Evolutionary conservation across 2,888 invertebrate species (phyloP).

Genomic region (Mystacides longicornis): DNA sequence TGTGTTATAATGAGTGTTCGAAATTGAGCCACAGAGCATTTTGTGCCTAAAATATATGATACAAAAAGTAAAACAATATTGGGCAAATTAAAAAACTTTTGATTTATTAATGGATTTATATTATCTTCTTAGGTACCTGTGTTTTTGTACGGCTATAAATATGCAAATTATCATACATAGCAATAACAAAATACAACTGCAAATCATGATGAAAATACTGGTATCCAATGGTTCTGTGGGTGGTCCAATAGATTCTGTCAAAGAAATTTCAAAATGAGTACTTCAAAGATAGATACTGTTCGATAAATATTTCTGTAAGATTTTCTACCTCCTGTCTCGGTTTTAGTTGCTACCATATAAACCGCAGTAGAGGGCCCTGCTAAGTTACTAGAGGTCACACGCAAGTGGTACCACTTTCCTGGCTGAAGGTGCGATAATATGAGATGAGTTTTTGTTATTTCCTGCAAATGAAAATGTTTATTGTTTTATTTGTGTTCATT

Average conservation of each 20-base stretch:
- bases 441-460: slow-evolving; percentile 38
- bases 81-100: too few relatives aligned
- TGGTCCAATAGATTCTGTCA: slow-evolving; percentile 43
- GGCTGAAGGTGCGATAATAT: slow-evolving; percentile 45
- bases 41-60: slow-evolving; percentile 24
- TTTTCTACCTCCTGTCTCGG: slow-evolving; percentile 40
- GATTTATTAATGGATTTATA: too few relatives aligned
- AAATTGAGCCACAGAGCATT: slow-evolving; percentile 20
- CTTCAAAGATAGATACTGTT: neutral
- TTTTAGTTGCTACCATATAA: slow-evolving; percentile 50
- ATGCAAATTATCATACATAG: slow-evolving; percentile 41
- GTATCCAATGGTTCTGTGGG: slow-evolving; percentile 42
- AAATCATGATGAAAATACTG: slow-evolving; percentile 44
- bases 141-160: slow-evolving; percentile 41
- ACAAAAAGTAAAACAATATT: too few relatives aligned
- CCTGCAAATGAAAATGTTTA: too few relatives aligned
- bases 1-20: slow-evolving; percentile 14
- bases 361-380: slow-evolving; percentile 49
- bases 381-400: slow-evolving; percentile 46
- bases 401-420: slow-evolving; percentile 53
- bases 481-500: too few relatives aligned
- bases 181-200: slow-evolving; percentile 41
- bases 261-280: neutral
- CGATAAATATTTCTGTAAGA: neutral
- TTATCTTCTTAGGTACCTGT: slow-evolving; percentile 34